Conservation (phyloP, 2,113 vertebrate genomes). For the Ageneiosus marmoratus region DNA sequence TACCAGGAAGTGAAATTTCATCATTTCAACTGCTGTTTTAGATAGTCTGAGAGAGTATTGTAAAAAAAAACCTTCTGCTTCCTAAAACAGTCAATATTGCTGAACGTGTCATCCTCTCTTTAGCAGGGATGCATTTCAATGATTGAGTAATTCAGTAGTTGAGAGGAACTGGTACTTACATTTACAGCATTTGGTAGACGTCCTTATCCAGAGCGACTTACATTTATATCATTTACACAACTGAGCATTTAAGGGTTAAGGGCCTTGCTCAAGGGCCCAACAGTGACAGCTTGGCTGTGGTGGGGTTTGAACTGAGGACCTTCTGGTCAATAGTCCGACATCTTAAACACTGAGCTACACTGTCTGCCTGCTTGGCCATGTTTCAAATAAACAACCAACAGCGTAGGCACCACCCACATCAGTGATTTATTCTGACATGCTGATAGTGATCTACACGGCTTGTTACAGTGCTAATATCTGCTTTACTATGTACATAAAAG, state of each 20-base stretch:
- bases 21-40: slow-evolving; percentile 5
- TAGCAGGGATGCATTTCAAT: slow-evolving; percentile 18
- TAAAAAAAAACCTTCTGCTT: neutral
- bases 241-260: too few species aligned
- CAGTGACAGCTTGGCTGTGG: too few species aligned
- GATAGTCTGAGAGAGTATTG: neutral
- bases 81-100: neutral
- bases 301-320: too few species aligned
- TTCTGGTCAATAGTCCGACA: too few species aligned
- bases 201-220: too few species aligned
- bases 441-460: slow-evolving; percentile 44
- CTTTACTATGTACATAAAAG: neutral
- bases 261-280: too few species aligned
- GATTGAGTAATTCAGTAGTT: neutral
- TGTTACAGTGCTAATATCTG: neutral
- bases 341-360: too few species aligned
- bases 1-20: slow-evolving; percentile 20
- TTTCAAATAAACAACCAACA: neutral
- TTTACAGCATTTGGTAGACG: too few species aligned
- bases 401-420: slow-evolving; percentile 45
- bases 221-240: too few species aligned
- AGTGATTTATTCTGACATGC: slow-evolving; percentile 59
- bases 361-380: slow-evolving; percentile 8
- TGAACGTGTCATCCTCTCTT: slow-evolving; percentile 20
- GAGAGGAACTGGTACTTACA: too few species aligned